Base-by-base conservation (phyloP, 2,113 vertebrate genomes). In the Tetrax tetrax region DNA sequence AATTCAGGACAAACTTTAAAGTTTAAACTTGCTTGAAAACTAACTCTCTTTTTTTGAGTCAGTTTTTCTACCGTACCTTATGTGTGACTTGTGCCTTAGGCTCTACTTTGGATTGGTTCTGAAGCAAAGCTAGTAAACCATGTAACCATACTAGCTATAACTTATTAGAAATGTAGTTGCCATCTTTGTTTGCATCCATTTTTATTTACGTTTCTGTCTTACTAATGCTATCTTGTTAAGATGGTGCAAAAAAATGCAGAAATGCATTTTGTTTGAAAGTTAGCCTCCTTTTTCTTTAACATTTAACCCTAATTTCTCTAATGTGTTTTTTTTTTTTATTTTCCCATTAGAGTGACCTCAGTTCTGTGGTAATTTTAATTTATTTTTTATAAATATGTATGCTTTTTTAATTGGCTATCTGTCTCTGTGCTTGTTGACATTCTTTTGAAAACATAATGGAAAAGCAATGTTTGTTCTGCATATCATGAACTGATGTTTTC, bases 261-360 rank as follows among this genome's bases (percentile, higher is more conserved):
- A 91, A 96, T 98, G 98, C 98, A 98, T 98, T 98, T 98, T 97
- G 92, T 98, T 98, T 97, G 96, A 97, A 98, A 97, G 94, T 97
- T 98, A 97, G 96, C 95, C 80, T 96, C 95, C 98, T 98, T 98
- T 98, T 98, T 98, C 97, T 98, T 98, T 99, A 98, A 98, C 98
- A 99, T 99, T 98, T 99, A 99, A 99, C 98, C 97, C 97, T 98
- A 98, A 99, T 99, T 99, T 99, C 98, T 99, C 99, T 99, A 98
- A 99, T 98, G 95, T 99, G 98, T 96, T 99, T 89, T 98, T 98
- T 99, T 98, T 99, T 99, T 99, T 99, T 98, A 98, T 99, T 99
- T 99, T 99, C 98, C 99, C 99, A 99, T 99, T 99, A 99, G 99
- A 99, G 99, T 98, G 99, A 99, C 99, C 99, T 99, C 99, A 99